Base-by-base conservation (phyloP, 2,797 vertebrate genomes). In the Pipistrellus kuhlii region DNA sequence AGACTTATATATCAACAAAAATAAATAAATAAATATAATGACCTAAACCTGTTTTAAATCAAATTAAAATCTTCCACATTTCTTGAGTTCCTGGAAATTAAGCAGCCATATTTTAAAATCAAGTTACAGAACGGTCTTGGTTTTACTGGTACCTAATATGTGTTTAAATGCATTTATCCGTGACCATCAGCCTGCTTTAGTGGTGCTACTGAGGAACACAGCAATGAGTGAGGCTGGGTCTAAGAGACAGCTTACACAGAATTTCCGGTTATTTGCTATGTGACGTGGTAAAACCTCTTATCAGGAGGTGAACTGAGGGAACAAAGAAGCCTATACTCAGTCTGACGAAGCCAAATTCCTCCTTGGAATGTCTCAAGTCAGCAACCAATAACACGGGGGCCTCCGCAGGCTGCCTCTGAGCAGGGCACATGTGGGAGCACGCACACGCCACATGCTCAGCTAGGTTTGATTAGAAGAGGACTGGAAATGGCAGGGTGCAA, bases 381-480 rank as follows among this genome's bases (percentile, higher is more conserved):
- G 94, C 88, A 90, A 76, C 68, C 72, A 80, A 11, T 30, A 76
- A 85, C 72, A 82, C 84, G 77, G 91, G 89, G 72, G 73, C 69
- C 32, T 69, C 62, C 25, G 30, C 38, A 10, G 6, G 62, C 69
- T 32, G 73, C 82, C 3, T 4, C 3, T 5, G 62, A 73, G 13
- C 48, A 53, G 69, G 73, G 86, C 84, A 41, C 6, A 20, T 55
- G 95, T 62, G 86, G 57, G 72, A 38, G 83, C 25, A 71, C 2
- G 7, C 2, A 85, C 78, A 80, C 17, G 51, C 78, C 93, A 83
- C 85, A 59, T 20, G n/a, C 2, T 35, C 71, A 4, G 78, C 77
- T 23, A 96, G 95, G 87, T 95, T 88, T 96, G 90, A 92, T 90
- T 93, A 91, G 87, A 94, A 91, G 66, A 83, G 89, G 94, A 85